A percentile compares a stretch with the other conserved stretches of the same genome.
Evolutionary conservation across 1,140 invertebrate species (phyloP).

Genomic region (Tribolium madens): DNA sequence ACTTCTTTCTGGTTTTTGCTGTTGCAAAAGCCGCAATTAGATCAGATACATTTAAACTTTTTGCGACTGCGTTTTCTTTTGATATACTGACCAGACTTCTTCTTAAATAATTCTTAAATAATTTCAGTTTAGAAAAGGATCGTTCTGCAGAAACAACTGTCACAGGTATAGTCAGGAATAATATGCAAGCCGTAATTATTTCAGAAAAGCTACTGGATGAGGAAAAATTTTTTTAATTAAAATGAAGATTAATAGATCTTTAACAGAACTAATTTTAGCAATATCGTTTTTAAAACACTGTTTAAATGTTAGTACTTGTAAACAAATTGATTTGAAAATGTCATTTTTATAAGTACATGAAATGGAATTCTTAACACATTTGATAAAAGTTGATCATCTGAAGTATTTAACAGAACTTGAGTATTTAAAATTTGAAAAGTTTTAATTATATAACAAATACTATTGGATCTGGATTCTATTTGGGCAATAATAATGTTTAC

Average conservation of each 20-base stretch:
- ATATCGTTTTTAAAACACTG: not conserved
- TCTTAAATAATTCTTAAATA: slow-evolving; percentile 62
- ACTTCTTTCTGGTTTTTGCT: slow-evolving; percentile 40
- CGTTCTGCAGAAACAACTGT: slow-evolving; percentile 48
- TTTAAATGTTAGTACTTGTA: not conserved
- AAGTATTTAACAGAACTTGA: not conserved
- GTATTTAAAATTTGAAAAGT: not conserved
- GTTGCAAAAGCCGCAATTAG: slow-evolving; percentile 51
- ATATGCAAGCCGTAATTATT: slow-evolving; percentile 44
- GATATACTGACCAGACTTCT: slow-evolving; percentile 54
- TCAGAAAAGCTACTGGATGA: slow-evolving; percentile 39
- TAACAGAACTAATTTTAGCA: not conserved
- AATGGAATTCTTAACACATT: not conserved
- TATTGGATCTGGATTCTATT: not conserved
- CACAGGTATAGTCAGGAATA: slow-evolving; percentile 50
- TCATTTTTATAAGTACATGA: not conserved
- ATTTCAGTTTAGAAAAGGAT: slow-evolving; percentile 56
- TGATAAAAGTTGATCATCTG: not conserved
- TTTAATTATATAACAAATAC: not conserved
- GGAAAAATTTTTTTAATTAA: not conserved
- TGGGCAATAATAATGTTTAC: not conserved
- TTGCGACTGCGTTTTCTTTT: slow-evolving; percentile 48
- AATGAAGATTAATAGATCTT: not conserved
- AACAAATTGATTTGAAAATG: slow-evolving; percentile 4
- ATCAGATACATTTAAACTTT: slow-evolving; percentile 52